A percentile compares a stretch with the other conserved stretches of the same genome.
Conservation (phyloP, 2,888 invertebrate genomes). For the Erebia palarica region DNA sequence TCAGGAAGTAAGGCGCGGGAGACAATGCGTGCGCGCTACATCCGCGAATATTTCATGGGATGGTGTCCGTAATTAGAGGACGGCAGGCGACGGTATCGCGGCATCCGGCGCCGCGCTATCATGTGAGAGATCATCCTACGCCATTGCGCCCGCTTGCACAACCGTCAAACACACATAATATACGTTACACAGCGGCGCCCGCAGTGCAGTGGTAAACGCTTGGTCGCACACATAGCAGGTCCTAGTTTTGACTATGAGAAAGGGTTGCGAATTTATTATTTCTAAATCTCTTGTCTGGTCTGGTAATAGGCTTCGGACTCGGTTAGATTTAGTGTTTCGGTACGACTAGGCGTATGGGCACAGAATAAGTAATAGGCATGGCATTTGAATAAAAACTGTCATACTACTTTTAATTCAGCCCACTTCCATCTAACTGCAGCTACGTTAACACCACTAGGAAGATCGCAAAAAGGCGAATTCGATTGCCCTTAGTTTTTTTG, state of each 20-base stretch:
- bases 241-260: neutral
- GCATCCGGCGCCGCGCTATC: constrained; percentile 68
- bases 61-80: constrained; percentile 73
- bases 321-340: no score
- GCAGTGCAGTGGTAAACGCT: no score
- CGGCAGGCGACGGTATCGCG: constrained; percentile 63
- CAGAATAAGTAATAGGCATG: no score
- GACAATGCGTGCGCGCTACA: constrained; percentile 63
- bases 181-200: neutral
- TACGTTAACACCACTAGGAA: no score
- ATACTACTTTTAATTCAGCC: no score
- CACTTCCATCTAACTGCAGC: no score
- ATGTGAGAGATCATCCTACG: constrained; percentile 68
- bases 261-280: neutral
- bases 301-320: no score
- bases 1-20: constrained; percentile 62
- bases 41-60: constrained; percentile 61
- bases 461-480: no score
- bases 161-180: constrained; percentile 13
- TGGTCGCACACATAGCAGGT: no score
- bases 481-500: neutral
- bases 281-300: no score
- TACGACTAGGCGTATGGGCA: no score
- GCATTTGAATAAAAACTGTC: no score
- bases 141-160: constrained; percentile 36